These are phyloP conservation scores for Corythornis vintsioides DNA, from an alignment of 2,113 vertebrate species.

Conservation along the genomic window DNA sequence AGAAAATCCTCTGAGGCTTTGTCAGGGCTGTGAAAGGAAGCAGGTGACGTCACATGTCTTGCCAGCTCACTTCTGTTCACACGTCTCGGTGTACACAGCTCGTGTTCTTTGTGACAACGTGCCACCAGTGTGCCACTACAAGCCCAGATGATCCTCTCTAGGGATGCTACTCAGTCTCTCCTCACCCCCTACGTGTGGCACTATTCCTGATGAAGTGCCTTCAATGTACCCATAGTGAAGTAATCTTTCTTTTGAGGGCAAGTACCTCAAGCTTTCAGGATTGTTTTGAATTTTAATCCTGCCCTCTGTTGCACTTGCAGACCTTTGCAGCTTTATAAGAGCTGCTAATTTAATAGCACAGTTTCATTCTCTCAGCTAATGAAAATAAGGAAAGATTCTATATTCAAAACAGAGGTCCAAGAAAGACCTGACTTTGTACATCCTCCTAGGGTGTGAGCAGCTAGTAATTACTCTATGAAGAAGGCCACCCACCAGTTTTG, in stretches of 20 bases:
- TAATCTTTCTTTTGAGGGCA: background rate
- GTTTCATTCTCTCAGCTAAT: background rate
- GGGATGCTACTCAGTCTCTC: background rate
- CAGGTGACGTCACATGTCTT: background rate
- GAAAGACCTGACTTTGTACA: background rate
- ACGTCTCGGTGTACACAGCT: fast-evolving
- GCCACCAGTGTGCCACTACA: background rate
- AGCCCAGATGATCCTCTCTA: background rate
- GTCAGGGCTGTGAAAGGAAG: background rate
- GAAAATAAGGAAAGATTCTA: background rate
- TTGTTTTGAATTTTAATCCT: conserved; percentile 1
- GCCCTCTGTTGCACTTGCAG: background rate
- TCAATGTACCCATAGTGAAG: background rate
- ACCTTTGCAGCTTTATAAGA: background rate
- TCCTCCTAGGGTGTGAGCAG: background rate
- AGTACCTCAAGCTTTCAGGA: background rate
- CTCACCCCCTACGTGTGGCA: background rate
- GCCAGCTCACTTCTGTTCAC: background rate
- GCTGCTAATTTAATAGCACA: background rate
- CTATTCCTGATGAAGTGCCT: background rate
- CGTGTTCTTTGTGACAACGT: background rate
- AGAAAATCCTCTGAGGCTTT: conserved; percentile 23
- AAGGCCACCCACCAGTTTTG: background rate
- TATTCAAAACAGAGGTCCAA: background rate
- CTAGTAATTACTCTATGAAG: background rate